phyloP scores from a whole-genome alignment of 2,113 vertebrate species.

The Eretmochelys imbricata region DNA sequence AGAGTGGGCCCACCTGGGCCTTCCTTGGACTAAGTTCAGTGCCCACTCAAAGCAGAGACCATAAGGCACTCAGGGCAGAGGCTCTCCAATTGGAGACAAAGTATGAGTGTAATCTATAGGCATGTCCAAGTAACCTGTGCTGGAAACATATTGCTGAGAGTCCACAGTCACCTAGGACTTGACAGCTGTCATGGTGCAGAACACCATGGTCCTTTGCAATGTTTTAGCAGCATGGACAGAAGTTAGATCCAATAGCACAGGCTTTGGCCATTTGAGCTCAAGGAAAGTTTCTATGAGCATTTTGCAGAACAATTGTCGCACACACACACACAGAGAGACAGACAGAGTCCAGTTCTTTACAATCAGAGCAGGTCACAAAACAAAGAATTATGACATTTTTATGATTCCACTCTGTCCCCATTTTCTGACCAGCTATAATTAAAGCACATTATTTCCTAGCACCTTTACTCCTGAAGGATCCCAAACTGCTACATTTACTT shows the following conservation, averaged over 20 bases:
- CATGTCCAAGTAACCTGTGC: rapidly evolving
- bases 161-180: not conserved
- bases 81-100: not conserved
- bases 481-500: not conserved
- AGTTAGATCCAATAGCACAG: not conserved
- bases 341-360: rapidly evolving
- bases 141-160: not conserved
- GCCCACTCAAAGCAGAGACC: no score
- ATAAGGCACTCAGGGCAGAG: not conserved
- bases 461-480: not conserved
- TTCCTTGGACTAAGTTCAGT: not conserved
- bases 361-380: slow-evolving; percentile 13
- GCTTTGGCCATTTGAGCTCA: not conserved
- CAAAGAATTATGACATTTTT: not conserved
- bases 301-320: not conserved
- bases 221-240: not conserved
- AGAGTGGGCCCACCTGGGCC: not conserved
- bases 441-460: not conserved
- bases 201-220: not conserved
- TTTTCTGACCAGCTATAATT: not conserved
- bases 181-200: rapidly evolving
- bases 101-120: not conserved
- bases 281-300: not conserved
- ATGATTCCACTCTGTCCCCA: not conserved
- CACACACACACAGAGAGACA: rapidly evolving